Conservation (phyloP, 1,140 invertebrate species). For the Trinorchestia longiramus region DNA sequence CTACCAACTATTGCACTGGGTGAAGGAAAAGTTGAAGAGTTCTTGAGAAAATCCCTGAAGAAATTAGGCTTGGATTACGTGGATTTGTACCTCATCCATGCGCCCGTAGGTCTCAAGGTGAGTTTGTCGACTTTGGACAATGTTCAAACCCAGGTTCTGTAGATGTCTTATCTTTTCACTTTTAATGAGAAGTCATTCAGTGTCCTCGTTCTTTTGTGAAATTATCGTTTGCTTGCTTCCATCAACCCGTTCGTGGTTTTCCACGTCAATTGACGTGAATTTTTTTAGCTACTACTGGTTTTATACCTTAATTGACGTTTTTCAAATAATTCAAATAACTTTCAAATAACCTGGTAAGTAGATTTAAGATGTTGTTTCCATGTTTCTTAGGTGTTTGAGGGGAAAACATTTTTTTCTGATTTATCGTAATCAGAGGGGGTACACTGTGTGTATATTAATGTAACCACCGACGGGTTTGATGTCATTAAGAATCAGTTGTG, state of each 20-base stretch:
- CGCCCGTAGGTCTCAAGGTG: conserved; percentile 72
- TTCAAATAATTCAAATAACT: too few species aligned
- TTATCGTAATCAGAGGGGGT: too few species aligned
- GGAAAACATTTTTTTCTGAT: too few species aligned
- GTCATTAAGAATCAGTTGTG: not conserved
- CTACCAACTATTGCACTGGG: conserved; percentile 69
- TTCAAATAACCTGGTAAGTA: too few species aligned
- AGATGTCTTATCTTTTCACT: not conserved
- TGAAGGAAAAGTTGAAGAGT: conserved; percentile 79
- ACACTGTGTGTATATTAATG: too few species aligned
- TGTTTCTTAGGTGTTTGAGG: too few species aligned
- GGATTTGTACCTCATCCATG: conserved; percentile 87
- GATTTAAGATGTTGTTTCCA: too few species aligned
- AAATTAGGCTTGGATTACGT: conserved; percentile 83
- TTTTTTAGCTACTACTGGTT: too few species aligned
- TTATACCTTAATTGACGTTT: too few species aligned
- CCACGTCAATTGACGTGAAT: too few species aligned
- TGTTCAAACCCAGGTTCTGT: not conserved
- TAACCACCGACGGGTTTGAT: too few species aligned
- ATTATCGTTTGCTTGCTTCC: not conserved
- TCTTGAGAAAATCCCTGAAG: conserved; percentile 79
- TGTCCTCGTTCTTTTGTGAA: not conserved
- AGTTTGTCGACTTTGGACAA: not conserved
- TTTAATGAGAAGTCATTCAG: not conserved
- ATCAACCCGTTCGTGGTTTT: too few species aligned